Percentiles rank a stretch among this genome's conserved stretches.
These are phyloP conservation scores for Anas platyrhynchos DNA, from an alignment of 2,113 vertebrate genomes.

Conservation along the genomic window DNA sequence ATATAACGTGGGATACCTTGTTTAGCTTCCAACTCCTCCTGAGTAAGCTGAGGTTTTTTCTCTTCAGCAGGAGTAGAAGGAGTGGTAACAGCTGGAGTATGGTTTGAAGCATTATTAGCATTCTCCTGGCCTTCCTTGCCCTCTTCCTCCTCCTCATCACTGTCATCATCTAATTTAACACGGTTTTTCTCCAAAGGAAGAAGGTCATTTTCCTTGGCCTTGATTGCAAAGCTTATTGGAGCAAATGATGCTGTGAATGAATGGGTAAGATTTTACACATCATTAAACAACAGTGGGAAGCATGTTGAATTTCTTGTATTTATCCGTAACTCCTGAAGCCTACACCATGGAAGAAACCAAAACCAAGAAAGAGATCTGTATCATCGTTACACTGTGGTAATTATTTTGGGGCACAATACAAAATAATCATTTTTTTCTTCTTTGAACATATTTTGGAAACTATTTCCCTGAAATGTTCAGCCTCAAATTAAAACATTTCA, in stretches of 20 bases:
- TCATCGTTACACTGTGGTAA: neutral
- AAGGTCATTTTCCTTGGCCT: constrained; percentile 94
- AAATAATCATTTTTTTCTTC: neutral
- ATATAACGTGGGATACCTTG: constrained; percentile 82
- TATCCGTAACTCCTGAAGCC: neutral
- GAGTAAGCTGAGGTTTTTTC: constrained; percentile 88
- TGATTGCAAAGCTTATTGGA: constrained; percentile 97
- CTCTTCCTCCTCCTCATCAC: constrained; percentile 87
- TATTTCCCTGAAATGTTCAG: neutral
- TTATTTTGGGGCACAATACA: neutral
- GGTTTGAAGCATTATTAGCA: constrained; percentile 53
- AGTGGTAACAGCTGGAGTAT: constrained; percentile 46
- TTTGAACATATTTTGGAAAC: neutral
- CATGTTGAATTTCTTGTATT: neutral
- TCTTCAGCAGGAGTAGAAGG: constrained; percentile 80
- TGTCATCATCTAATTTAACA: constrained; percentile 94
- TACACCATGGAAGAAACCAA: neutral
- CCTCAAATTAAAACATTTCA: neutral
- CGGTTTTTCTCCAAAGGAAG: constrained; percentile 96
- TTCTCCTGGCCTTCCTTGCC: constrained; percentile 82
- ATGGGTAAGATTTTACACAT: neutral
- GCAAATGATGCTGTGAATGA: constrained; percentile 89
- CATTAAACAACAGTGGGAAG: neutral
- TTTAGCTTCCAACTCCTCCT: constrained; percentile 95
- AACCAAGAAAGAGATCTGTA: neutral